phyloP scores from a whole-genome alignment of 2,888 invertebrate genomes.

The Eupeodes luniger region DNA sequence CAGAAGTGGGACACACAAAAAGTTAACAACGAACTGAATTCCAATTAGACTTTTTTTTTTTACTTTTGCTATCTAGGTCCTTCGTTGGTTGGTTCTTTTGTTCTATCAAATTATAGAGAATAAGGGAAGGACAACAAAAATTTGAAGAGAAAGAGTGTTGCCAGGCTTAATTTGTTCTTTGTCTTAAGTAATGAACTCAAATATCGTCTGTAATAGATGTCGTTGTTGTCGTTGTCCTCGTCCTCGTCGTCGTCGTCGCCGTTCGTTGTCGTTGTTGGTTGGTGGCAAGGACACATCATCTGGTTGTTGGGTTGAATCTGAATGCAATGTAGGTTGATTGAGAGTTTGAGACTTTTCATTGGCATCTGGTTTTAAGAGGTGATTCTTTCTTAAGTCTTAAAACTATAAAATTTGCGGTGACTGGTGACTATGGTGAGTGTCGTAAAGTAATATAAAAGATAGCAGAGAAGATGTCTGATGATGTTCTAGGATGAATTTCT shows the following conservation, averaged over 20 bases:
- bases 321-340: neutral
- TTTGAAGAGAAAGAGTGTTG: slow-evolving; percentile 45
- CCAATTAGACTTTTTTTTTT: slow-evolving; percentile 39
- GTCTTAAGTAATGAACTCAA: slow-evolving; percentile 61
- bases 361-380: slow-evolving; percentile 40
- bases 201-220: slow-evolving; percentile 31
- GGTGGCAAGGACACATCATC: slow-evolving; percentile 16
- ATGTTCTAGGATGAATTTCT: too few species aligned
- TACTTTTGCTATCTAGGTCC: neutral
- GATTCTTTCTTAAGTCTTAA: slow-evolving; percentile 19
- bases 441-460: too few species aligned
- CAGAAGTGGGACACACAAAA: slow-evolving; percentile 20
- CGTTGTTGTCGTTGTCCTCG: too few species aligned
- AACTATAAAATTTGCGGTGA: slow-evolving; percentile 34
- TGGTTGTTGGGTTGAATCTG: neutral
- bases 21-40: slow-evolving; percentile 43
- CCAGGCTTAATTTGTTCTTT: slow-evolving; percentile 70
- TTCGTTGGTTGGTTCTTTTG: neutral
- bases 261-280: neutral
- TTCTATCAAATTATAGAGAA: slow-evolving; percentile 46
- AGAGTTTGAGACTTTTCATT: slow-evolving; percentile 8
- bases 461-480: too few species aligned
- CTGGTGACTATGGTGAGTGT: neutral
- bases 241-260: too few species aligned
- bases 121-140: too few species aligned